Evolutionary conservation across 1,140 invertebrate species (phyloP).

Genomic region (Rhagoletis zephyria): DNA sequence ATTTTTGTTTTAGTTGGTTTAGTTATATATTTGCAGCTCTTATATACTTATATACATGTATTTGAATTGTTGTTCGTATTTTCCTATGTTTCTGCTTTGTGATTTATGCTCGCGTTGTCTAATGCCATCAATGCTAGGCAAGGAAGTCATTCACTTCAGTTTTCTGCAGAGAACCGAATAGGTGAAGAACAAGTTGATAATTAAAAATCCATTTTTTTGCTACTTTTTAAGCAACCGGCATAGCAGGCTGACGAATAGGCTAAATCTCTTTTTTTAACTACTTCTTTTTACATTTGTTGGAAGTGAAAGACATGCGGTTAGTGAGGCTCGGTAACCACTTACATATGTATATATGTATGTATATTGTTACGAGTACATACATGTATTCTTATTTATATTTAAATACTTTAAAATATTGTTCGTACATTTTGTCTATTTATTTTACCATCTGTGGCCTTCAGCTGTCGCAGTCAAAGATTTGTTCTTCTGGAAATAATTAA

Average conservation of each 20-base stretch:
- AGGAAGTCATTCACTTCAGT: constrained; percentile 6
- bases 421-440: too few species aligned
- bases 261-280: background rate
- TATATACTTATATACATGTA: background rate
- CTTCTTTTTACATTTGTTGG: background rate
- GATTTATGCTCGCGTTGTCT: background rate
- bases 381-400: too few species aligned
- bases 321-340: background rate
- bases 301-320: background rate
- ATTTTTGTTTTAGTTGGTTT: too few species aligned
- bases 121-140: constrained; percentile 4
- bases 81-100: background rate
- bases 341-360: too few species aligned
- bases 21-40: too few species aligned
- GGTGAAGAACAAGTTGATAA: background rate
- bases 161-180: background rate
- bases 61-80: background rate
- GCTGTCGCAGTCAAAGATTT: too few species aligned
- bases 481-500: too few species aligned
- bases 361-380: too few species aligned
- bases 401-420: too few species aligned
- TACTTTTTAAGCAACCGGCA: background rate
- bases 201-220: too few species aligned
- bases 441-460: too few species aligned
- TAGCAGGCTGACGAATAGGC: background rate